These are phyloP conservation scores for Trididemnum miniatum DNA, from an alignment of 23 tunicate species.

Conservation along the genomic window DNA sequence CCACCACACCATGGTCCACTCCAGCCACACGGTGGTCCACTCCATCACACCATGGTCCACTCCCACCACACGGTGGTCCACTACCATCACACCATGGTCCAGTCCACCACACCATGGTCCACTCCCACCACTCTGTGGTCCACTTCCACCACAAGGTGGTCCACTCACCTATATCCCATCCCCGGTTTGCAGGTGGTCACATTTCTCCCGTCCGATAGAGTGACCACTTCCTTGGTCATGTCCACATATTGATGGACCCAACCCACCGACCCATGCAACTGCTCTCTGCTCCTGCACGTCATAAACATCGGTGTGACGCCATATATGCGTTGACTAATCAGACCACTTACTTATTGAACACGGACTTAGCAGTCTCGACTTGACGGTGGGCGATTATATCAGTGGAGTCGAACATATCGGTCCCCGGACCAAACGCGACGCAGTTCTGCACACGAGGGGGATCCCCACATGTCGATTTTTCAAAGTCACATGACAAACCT, in stretches of 20 bases:
- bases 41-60: no score
- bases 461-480: constrained; percentile 74
- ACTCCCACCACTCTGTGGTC: no score
- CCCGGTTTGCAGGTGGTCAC: constrained; percentile 93
- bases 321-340: no score
- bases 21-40: no score
- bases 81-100: no score
- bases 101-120: no score
- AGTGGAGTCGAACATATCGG: constrained; percentile 90
- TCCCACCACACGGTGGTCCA: no score
- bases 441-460: constrained; percentile 91
- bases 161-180: constrained; percentile 98
- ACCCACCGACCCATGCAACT: constrained; percentile 61
- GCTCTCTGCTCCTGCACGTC: constrained; percentile 24
- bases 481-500: constrained; percentile 83
- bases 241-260: constrained; percentile 96
- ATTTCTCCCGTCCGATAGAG: constrained; percentile 67
- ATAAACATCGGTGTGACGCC: no score
- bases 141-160: no score
- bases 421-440: constrained; percentile 89
- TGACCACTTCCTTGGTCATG: constrained; percentile 78
- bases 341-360: constrained; percentile 52
- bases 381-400: constrained; percentile 87
- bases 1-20: no score
- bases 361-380: constrained; percentile 52